Evolutionary conservation across 2,888 invertebrate genomes (phyloP).

Genomic region (Tuta absoluta): DNA sequence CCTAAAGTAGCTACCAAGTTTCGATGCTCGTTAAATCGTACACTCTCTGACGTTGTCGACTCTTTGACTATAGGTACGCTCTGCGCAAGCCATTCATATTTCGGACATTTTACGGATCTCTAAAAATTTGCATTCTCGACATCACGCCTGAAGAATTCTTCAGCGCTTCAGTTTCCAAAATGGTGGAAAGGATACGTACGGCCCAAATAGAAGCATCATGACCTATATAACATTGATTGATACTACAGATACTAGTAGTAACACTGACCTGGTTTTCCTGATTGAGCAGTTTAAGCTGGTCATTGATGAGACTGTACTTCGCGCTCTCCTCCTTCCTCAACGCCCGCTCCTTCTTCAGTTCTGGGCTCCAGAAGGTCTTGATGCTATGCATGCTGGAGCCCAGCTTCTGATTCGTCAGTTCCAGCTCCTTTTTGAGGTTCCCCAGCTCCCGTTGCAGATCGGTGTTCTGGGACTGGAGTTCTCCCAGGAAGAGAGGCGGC

Average conservation of each 20-base stretch:
- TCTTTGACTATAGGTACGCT: neutral
- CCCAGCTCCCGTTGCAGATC: conserved; percentile 95
- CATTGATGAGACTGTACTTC: conserved; percentile 97
- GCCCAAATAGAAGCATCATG: conserved; percentile 17
- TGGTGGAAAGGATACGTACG: conserved; percentile 6
- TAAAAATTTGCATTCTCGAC: neutral
- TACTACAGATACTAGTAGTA: conserved; percentile 11
- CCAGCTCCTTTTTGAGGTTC: conserved; percentile 95
- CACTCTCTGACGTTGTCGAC: too few species aligned
- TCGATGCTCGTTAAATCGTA: too few species aligned
- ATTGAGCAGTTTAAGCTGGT: conserved; percentile 97
- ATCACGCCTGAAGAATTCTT: neutral
- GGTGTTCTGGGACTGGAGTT: conserved; percentile 95
- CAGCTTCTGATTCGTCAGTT: conserved; percentile 97
- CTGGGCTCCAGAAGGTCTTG: conserved; percentile 99
- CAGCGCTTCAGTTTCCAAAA: neutral
- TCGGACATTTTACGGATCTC: neutral
- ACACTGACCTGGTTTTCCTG: conserved; percentile 95
- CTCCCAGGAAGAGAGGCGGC: conserved; percentile 88
- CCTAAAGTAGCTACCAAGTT: too few species aligned
- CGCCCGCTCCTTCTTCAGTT: conserved; percentile 98
- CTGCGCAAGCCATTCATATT: conserved; percentile 14
- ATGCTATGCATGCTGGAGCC: conserved; percentile 99
- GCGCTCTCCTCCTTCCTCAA: conserved; percentile 98
- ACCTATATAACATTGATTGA: conserved; percentile 14